Conservation (phyloP, 2,797 vertebrate species). For the Phalanger gymnotis region DNA sequence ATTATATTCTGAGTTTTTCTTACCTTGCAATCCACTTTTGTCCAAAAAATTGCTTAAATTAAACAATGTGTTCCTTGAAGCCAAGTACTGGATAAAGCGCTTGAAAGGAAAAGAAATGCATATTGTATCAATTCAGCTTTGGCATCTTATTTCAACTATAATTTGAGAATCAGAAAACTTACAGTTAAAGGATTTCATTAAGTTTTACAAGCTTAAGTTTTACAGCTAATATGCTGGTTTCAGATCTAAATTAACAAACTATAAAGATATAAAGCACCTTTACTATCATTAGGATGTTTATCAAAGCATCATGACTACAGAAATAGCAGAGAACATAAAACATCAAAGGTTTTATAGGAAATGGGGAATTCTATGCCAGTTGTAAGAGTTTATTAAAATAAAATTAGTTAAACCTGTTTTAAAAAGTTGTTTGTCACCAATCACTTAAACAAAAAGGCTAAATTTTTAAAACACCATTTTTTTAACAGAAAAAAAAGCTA, state of each 20-base stretch:
- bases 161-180: constrained; percentile 44
- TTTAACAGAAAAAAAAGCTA: constrained; percentile 20
- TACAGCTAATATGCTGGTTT: background rate
- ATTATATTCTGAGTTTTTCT: constrained; percentile 58
- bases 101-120: constrained; percentile 80
- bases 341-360: constrained; percentile 18
- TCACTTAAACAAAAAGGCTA: constrained; percentile 1
- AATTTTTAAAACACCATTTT: constrained; percentile 9
- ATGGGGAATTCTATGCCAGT: constrained; percentile 21
- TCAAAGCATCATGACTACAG: constrained; percentile 33
- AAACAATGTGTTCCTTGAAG: constrained; percentile 99
- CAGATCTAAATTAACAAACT: constrained; percentile 18
- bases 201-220: constrained; percentile 58
- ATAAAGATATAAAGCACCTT: constrained; percentile 35
- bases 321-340: constrained; percentile 40
- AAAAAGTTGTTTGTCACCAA: background rate
- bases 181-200: constrained; percentile 49
- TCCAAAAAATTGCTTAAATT: constrained; percentile 99
- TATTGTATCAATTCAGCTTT: constrained; percentile 56
- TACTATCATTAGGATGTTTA: constrained; percentile 24
- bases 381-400: constrained; percentile 23
- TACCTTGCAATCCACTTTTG: constrained; percentile 99
- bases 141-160: constrained; percentile 42
- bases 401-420: background rate
- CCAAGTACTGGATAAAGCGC: constrained; percentile 99